These are phyloP conservation scores for Micronycteris hirsuta DNA, from an alignment of 2,113 vertebrate species.

Conservation along the genomic window DNA sequence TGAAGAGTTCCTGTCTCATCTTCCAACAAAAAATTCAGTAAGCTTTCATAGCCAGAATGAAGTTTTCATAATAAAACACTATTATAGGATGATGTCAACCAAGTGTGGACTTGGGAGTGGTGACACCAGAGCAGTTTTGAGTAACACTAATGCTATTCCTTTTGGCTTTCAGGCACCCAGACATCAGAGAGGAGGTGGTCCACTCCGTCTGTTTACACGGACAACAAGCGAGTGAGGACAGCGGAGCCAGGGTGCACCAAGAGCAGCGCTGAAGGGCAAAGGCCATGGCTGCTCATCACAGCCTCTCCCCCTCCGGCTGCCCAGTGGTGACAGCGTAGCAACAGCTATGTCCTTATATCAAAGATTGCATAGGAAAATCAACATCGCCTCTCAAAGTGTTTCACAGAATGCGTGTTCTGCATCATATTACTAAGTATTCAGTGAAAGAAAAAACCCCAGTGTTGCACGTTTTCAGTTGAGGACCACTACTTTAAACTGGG, in stretches of 20 bases:
- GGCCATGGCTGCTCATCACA: not conserved
- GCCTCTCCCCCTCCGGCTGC: not conserved
- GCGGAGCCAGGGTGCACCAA: not conserved
- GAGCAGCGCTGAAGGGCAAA: not conserved
- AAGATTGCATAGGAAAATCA: not conserved
- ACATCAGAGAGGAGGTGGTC: not conserved
- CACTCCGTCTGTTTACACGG: not conserved
- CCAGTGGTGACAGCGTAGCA: not conserved
- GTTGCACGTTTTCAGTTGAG: not conserved
- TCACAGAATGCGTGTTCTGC: not conserved
- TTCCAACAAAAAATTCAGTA: not conserved
- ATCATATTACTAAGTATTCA: not conserved
- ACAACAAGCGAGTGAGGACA: not conserved
- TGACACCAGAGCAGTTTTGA: not conserved
- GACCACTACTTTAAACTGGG: not conserved
- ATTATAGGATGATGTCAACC: not conserved
- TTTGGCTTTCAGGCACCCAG: not conserved
- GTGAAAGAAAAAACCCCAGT: not conserved
- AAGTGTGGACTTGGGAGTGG: not conserved
- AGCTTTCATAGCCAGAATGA: not conserved
- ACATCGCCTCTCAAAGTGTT: not conserved
- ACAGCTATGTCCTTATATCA: not conserved
- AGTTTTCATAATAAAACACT: constrained; percentile 23
- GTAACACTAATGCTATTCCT: not conserved
- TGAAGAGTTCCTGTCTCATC: not conserved